Percentiles rank a stretch among this genome's conserved stretches.
Evolutionary conservation across 2,888 invertebrate species (phyloP).

Genomic region (Melangyna quadrimaculata): DNA sequence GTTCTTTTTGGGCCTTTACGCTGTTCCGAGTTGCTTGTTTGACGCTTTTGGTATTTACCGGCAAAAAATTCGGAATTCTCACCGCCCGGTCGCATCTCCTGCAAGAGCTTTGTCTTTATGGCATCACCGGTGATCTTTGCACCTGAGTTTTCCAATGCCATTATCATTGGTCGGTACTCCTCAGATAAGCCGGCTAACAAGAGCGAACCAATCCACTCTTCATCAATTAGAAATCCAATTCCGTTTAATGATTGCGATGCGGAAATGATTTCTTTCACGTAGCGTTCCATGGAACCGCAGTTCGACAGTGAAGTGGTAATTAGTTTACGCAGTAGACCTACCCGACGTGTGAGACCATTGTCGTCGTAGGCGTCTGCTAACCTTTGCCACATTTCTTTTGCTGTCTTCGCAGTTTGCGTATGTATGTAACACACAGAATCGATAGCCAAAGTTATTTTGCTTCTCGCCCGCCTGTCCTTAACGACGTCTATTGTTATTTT

Average conservation of each 20-base stretch:
- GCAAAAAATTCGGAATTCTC: neutral
- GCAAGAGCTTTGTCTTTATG: neutral
- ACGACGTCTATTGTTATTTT: neutral
- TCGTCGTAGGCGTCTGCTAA: conserved; percentile 4
- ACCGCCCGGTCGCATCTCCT: neutral
- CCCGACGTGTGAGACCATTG: conserved; percentile 4
- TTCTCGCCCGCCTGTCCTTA: neutral
- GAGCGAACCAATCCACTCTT: conserved; percentile 74
- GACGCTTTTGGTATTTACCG: neutral
- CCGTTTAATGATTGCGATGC: conserved; percentile 54
- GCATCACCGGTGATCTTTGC: neutral
- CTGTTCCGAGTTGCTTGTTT: neutral
- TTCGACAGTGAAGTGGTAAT: neutral
- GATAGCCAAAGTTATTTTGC: neutral
- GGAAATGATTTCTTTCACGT: neutral
- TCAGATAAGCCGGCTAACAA: conserved; percentile 74
- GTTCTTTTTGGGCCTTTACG: neutral
- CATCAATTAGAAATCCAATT: conserved; percentile 66
- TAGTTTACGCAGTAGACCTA: neutral
- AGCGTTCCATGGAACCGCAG: neutral
- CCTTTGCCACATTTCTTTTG: neutral
- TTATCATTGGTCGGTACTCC: conserved; percentile 74
- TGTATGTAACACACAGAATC: neutral
- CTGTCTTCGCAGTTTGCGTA: neutral
- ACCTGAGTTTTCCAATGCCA: conserved; percentile 57